Evolutionary conservation across 2,888 invertebrate species (phyloP), one percentile per base, ranked within the genome.

Genomic region (Capitulum mitella): DNA sequence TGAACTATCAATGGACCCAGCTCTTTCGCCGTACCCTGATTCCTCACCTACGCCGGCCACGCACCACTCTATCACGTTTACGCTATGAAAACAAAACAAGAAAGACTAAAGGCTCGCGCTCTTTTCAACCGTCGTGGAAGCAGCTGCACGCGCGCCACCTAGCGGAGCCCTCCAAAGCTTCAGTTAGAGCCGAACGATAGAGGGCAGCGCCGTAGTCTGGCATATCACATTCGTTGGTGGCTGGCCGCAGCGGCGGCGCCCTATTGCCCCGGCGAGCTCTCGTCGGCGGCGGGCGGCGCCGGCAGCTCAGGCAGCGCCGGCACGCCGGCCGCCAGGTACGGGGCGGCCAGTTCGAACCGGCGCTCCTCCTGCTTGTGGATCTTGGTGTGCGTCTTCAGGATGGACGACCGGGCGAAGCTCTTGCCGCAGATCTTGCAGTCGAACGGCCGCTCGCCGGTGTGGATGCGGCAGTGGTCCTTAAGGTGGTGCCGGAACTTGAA

Each of bases 391-490:
- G 94, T 94, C 87, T 95, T 95, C 83, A 95, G 87, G 86, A 95
- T 95, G 82, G 94, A 94, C 83, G 94, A 94, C 84, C 94, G 90
- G 82, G 94, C 94, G 87, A 95, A 95, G 82, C 94, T 94, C 87
- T 95, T 95, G 82, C 94, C 94, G 87, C 95, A 95, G 83, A 94
- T 89, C 81, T 92, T 91, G 87, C 94, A 95, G 84, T 94, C 90
- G 88, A 95, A 95, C 77, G 94, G 94, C 83, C 94, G 89, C 86
- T 95, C 94, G 83, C 95, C 95, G 83, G 94, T 95, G 86, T 95
- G 95, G 82, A 95, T 94, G 85, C 94, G 91, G 88, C 94, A 94
- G 86, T 95, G 95, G 88, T 95, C 94, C 88, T 95, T 95, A 94
- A 95, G 94, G 88, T 95, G 94, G 86, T 95, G 94, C 82, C 94